A percentile compares a stretch with the other conserved stretches of the same genome.
These are phyloP conservation scores for Lepidurus couesii DNA, from an alignment of 1,140 invertebrate genomes.

Conservation along the genomic window DNA sequence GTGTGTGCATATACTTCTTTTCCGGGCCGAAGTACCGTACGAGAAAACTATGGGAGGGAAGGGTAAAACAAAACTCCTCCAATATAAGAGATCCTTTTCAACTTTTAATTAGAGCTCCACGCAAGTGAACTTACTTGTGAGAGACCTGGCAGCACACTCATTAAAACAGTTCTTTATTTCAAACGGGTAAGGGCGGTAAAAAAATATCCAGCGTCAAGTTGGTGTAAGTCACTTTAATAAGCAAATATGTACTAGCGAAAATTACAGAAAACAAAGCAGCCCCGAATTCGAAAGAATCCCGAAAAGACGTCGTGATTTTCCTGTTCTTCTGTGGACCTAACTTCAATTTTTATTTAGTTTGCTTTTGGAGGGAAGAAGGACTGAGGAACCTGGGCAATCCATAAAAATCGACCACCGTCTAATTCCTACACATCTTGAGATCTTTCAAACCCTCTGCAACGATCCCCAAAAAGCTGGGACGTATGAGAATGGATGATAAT, in stretches of 20 bases:
- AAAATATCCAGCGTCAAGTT: background rate
- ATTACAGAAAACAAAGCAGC: no score
- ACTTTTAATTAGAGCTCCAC: conserved; percentile 10
- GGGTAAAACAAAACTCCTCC: background rate
- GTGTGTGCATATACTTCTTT: no score
- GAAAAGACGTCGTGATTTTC: no score
- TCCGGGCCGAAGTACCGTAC: background rate
- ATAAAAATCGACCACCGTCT: background rate
- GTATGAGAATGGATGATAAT: background rate
- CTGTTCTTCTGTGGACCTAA: no score
- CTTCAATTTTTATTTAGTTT: no score
- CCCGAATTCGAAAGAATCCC: no score
- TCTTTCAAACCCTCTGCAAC: background rate
- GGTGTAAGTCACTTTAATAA: background rate
- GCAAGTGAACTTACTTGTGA: background rate
- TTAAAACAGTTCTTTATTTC: background rate
- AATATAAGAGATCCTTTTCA: background rate
- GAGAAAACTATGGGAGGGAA: background rate
- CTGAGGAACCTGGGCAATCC: background rate
- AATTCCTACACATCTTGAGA: background rate
- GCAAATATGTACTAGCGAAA: no score
- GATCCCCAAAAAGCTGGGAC: background rate
- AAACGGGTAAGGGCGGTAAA: background rate
- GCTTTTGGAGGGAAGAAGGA: no score
- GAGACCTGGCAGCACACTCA: background rate